Evolutionary conservation across 2,113 vertebrate species (phyloP).

Genomic region (Trematomus loennbergii): DNA sequence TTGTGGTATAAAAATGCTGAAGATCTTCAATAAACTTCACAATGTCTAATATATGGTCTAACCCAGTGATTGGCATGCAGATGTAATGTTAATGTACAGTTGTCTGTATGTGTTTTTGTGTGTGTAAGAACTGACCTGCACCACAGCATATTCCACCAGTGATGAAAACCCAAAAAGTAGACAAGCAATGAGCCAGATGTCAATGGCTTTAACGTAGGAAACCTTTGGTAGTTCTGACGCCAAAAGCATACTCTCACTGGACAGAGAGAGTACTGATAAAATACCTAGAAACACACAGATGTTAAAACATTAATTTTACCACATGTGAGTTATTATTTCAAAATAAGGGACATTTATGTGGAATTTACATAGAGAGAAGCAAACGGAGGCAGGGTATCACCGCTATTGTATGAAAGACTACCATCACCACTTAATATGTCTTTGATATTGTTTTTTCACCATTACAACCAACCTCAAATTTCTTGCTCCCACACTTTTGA

Average conservation of each 20-base stretch:
- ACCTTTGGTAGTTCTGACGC: constrained; percentile 97
- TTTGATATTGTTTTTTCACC: no score
- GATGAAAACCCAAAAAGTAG: constrained; percentile 96
- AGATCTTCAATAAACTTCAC: neutral
- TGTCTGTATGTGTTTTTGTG: neutral
- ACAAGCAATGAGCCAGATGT: constrained; percentile 96
- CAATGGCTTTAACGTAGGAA: constrained; percentile 96
- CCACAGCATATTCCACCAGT: constrained; percentile 95
- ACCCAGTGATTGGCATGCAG: neutral
- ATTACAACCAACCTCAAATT: no score
- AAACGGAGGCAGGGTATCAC: neutral
- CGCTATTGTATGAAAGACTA: no score
- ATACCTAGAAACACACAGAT: constrained; percentile 86
- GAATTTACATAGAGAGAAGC: neutral
- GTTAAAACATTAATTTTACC: neutral
- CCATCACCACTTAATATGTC: no score
- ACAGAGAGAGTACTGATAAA: constrained; percentile 96
- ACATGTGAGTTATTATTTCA: neutral
- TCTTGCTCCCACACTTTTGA: no score
- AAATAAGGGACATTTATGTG: neutral
- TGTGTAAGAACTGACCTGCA: constrained; percentile 83
- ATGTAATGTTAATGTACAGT: neutral
- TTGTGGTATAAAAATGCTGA: no score
- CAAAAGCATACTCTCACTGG: constrained; percentile 93
- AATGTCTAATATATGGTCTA: neutral